Evolutionary conservation across 1,140 invertebrate species (phyloP).

Genomic region (Drosophila ficusphila): DNA sequence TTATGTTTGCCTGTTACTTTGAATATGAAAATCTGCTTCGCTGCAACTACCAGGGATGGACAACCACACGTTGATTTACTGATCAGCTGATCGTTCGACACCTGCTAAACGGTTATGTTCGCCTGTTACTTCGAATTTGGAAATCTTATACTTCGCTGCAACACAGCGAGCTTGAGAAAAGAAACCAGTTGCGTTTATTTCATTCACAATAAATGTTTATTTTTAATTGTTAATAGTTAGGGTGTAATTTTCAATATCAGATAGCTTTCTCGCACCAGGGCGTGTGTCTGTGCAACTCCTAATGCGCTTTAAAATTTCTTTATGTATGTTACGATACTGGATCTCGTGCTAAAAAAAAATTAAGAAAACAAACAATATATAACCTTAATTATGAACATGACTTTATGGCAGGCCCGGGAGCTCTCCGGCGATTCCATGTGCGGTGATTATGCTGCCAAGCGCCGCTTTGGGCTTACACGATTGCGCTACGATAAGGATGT

Average conservation of each 20-base stretch:
- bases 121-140: neutral
- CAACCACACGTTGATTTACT: no score
- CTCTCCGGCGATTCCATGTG: constrained; percentile 4
- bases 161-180: neutral
- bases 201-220: constrained; percentile 46
- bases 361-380: constrained; percentile 51
- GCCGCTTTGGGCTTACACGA: constrained; percentile 6
- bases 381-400: constrained; percentile 76
- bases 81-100: no score
- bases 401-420: constrained; percentile 68
- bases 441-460: constrained; percentile 16
- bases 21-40: no score
- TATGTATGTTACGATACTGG: constrained; percentile 34
- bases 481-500: constrained; percentile 14
- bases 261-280: constrained; percentile 9
- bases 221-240: constrained; percentile 48
- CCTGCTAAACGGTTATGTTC: neutral
- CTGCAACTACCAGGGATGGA: no score
- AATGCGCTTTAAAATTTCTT: constrained; percentile 18
- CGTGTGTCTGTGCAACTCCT: constrained; percentile 9
- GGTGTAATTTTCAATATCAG: constrained; percentile 32
- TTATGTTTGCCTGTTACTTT: no score
- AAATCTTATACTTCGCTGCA: no score
- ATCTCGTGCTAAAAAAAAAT: constrained; percentile 74
- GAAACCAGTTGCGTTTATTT: constrained; percentile 14